Base-by-base conservation (phyloP, 1,140 invertebrate species). In the Drosophila jambulina region DNA sequence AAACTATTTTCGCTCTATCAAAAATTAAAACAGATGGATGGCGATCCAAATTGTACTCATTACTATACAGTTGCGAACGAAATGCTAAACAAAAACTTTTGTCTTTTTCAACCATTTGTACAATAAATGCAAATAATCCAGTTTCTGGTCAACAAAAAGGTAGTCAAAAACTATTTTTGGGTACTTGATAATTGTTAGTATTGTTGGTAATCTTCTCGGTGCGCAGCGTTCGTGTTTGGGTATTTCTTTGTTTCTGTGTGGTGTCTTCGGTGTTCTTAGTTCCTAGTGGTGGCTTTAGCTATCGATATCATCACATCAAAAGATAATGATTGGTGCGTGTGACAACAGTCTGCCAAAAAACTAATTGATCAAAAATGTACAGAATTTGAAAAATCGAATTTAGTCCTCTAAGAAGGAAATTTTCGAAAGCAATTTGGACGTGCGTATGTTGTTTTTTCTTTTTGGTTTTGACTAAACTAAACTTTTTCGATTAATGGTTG, bases 1-100 rank as follows among this genome's bases (percentile, higher is more conserved):
- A 49, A 77, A 82, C 70, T 82, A 74, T 51, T 49, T 78, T 72
- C 25, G 53, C 74, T 70, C 38, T 82, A 75, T 68, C 64, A 51
- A 61, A 68, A 56, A 54, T 34, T 48, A 56, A 71, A 79, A 63
- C 57, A 76, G 62, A 56, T 56, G 53, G 53, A 38, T 54, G 70
- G 75, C 69, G 51, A 62, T 82, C 62, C 78, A 86, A 75, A 78
- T 51, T 79, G 54, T 80, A 83, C 71, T 61, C 45, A 67, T 75
- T 74, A 45, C 29, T 75, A 51, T 62, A 59, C 45, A 70, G 49
- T 75, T 45, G 36, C 32, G 34, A 58, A 62, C 59, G 72, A 64
- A 82, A 75, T 83, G 80, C 75, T 82, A 70, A 86, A 78, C 62
- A 76, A 77, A 69, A 76, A 60, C 34, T 19, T 53, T 13, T 27